Conservation (phyloP, 2,113 vertebrate species). For the Oryzias woworae region DNA sequence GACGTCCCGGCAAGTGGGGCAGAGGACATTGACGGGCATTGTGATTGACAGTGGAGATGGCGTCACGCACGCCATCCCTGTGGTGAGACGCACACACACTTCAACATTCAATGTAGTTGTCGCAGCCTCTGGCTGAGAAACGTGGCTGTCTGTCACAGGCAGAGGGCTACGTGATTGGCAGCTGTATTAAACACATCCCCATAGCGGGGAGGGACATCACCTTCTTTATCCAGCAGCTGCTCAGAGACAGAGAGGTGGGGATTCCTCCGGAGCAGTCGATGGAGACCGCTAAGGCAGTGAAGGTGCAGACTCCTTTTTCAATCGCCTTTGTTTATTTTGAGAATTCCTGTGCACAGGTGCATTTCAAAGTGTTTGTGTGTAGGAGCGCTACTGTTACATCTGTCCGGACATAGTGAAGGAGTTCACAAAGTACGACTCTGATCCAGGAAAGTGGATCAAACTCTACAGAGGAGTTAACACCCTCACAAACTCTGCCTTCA, state of each 20-base stretch:
- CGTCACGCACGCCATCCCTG: constrained; percentile 97
- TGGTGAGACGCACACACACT: constrained; percentile 76
- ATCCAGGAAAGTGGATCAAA: constrained; percentile 97
- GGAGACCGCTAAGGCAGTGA: constrained; percentile 98
- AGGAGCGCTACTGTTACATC: constrained; percentile 98
- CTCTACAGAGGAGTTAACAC: constrained; percentile 96
- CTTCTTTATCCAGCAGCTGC: constrained; percentile 96
- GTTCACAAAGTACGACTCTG: constrained; percentile 97
- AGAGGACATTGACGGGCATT: constrained; percentile 92
- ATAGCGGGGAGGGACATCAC: constrained; percentile 98
- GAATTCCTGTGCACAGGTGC: too few relatives aligned
- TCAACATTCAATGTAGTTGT: too few relatives aligned
- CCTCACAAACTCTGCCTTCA: constrained; percentile 97
- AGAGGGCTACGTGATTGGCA: constrained; percentile 97
- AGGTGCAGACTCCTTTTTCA: constrained; percentile 76
- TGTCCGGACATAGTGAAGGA: constrained; percentile 99
- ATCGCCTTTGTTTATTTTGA: too few relatives aligned
- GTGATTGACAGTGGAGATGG: constrained; percentile 99
- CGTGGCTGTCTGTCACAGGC: constrained; percentile 73
- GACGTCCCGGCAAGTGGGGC: constrained; percentile 96
- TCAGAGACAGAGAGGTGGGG: constrained; percentile 96
- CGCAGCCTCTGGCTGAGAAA: neutral
- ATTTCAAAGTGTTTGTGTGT: too few relatives aligned
- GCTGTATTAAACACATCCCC: constrained; percentile 99
- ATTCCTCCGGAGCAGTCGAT: constrained; percentile 97